Base-by-base conservation (phyloP, 2,113 vertebrate genomes). In the Vireo altiloquus region DNA sequence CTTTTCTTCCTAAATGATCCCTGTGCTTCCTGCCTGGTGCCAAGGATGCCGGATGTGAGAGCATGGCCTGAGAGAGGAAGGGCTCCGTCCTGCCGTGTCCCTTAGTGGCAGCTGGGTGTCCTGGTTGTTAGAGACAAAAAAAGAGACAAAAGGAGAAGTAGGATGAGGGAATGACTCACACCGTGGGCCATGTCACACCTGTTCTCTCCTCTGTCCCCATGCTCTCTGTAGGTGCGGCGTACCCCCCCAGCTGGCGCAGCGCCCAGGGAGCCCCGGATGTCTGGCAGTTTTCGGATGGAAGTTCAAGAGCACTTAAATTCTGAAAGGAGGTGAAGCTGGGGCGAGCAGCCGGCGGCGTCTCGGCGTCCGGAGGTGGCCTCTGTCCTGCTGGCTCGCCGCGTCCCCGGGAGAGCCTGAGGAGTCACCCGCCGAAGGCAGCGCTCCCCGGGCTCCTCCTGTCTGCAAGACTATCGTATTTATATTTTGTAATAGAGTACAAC, bases 211-310 rank as follows among this genome's bases (percentile, higher is more conserved):
- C 97, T 98, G 97, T 98, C 97, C 98, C 98, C 98, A 97, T 97
- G 96, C 96, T 98, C 93, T 97, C 96, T 97, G 92, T 97, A 98
- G 97, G 97, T 98, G 94, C 97, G 97, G 94, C 97, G 97, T 97
- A 97, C 96, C 96, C 97, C 97, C 94, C 97, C 97, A 96, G 97
- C 98, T 98, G 98, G 98, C 98, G 98, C 97, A 94, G 97, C 33
- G 31, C 97, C 98, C 98, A 98, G 98, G 98, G 98, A 98, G 95
- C 97, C 97, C 97, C 97, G 96, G 98, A 98, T 39, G 97, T 97
- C 94, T 98, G 98, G 98, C 98, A 98, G 96, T 98, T 98, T 98
- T 98, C 98, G 97, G 98, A 98, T 98, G 98, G 98, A 98, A 98
- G 97, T 98, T 98, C 98, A 82, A 98, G 98, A 98, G 97, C 97